Evolutionary conservation across 2,113 vertebrate species (phyloP), one percentile per base, ranked within the genome.

Genomic region (Otis tarda): DNA sequence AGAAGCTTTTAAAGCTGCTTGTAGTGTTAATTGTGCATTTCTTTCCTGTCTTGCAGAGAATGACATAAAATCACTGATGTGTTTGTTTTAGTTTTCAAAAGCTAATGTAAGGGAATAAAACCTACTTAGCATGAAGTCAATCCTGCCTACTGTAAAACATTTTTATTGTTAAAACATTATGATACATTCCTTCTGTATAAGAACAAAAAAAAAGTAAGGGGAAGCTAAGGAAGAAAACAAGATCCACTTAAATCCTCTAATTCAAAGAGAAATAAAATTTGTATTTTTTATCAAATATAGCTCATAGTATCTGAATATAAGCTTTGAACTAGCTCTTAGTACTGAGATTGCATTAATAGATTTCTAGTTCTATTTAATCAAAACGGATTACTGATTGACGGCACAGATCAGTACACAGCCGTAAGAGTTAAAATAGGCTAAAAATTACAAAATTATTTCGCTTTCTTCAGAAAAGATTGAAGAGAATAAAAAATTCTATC

Each of bases 61-160:
- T 91, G 83, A 91, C 91, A 97, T 97, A 98, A 98, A 98, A 98
- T 95, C 96, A 97, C 79, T 97, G 96, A 95, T 95, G 95, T 97
- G 94, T 97, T 97, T 97, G 94, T 56, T 98, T 97, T 96, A 95
- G 86, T 97, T 97, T 95, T 95, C 94, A 96, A 97, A 97, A 90
- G 56, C 78, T 97, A 96, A 97, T 97, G 89, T 95, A 95, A 97
- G 56, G 77, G 82, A 97, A 97, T 98, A 98, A 98, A 98, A 97
- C 90, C 87, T 95, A 88, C 76, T 97, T 97, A 96, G 87, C 96
- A 96, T 97, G 95, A 98, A 97, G 89, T 77, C 52, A 95, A n/a
- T 91, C 67, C 67, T 95, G 75, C 89, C 93, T 91, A 81, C 78
- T 81, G 88, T 92, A 77, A 94, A 75, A 45, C 57, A 30, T 25